A percentile compares a stretch with the other conserved stretches of the same genome.
These are phyloP conservation scores for Ciconia nigra DNA, from an alignment of 2,797 vertebrate genomes.

Conservation along the genomic window DNA sequence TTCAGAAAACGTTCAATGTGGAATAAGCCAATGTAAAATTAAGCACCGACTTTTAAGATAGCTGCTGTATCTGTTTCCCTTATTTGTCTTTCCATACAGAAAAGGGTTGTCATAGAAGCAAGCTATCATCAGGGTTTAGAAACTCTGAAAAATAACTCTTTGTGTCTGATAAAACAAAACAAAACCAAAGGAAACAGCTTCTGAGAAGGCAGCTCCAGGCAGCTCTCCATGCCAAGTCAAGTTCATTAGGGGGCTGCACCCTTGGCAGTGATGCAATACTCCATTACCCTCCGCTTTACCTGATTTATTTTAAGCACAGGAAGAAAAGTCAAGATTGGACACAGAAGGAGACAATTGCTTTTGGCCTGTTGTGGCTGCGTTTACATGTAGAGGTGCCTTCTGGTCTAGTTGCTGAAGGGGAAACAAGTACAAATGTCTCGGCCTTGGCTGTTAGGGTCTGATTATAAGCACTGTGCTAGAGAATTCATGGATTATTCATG, in stretches of 20 bases:
- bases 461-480: slow-evolving; percentile 70
- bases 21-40: background rate
- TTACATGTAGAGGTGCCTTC: slow-evolving; percentile 59
- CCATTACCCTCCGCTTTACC: slow-evolving; percentile 4
- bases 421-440: slow-evolving; percentile 73
- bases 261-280: background rate
- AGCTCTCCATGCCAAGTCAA: slow-evolving; percentile 64
- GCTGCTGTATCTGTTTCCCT: background rate
- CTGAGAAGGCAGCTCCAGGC: slow-evolving; percentile 2
- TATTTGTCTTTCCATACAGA: background rate
- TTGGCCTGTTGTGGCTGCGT: slow-evolving; percentile 28
- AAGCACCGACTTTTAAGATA: background rate
- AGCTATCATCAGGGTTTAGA: background rate
- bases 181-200: background rate
- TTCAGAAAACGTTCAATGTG: background rate
- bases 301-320: slow-evolving; percentile 52
- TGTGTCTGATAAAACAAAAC: background rate
- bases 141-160: background rate
- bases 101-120: background rate
- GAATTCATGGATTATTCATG: slow-evolving; percentile 94
- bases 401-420: slow-evolving; percentile 57
- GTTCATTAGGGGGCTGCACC: slow-evolving; percentile 76
- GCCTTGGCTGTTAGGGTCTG: slow-evolving; percentile 73
- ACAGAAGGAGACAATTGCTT: background rate
- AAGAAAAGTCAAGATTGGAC: slow-evolving; percentile 29